phyloP scores from a whole-genome alignment of 1,140 invertebrate genomes.

The Atta cephalotes region DNA sequence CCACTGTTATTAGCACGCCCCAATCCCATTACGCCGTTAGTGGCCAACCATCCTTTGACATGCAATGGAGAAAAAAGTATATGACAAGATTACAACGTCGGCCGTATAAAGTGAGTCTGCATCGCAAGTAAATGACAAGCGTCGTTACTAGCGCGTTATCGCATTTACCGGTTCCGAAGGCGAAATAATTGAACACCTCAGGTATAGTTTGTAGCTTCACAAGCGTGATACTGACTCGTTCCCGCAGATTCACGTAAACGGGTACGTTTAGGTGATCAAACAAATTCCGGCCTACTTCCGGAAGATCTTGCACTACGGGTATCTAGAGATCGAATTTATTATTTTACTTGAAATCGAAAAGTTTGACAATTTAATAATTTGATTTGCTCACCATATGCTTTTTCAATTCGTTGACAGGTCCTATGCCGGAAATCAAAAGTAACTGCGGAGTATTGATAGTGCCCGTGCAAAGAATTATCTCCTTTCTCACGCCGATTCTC shows the following conservation, averaged over 20 bases:
- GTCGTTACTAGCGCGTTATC: neutral
- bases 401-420: slow-evolving; percentile 85
- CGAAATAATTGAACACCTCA: slow-evolving; percentile 88
- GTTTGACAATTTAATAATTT: neutral
- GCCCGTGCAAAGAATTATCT: slow-evolving; percentile 91
- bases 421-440: slow-evolving; percentile 91
- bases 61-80: slow-evolving; percentile 32
- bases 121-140: neutral
- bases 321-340: slow-evolving; percentile 82
- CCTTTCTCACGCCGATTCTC: slow-evolving; percentile 87
- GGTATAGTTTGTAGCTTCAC: slow-evolving; percentile 87
- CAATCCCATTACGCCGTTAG: slow-evolving; percentile 88
- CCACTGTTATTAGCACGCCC: slow-evolving; percentile 86
- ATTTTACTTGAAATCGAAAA: neutral
- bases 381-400: slow-evolving; percentile 79
- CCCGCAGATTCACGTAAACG: slow-evolving; percentile 89
- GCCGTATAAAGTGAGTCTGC: neutral
- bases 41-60: slow-evolving; percentile 84
- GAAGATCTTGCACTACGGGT: slow-evolving; percentile 85
- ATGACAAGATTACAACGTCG: slow-evolving; percentile 25
- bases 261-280: slow-evolving; percentile 92
- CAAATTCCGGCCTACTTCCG: slow-evolving; percentile 88
- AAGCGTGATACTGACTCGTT: slow-evolving; percentile 88
- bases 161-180: slow-evolving; percentile 87
- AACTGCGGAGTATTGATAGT: slow-evolving; percentile 91